These are phyloP conservation scores for Oscarella lobularis DNA, from an alignment of 37 sponge, comb jelly and placozoan species.

Conservation along the genomic window DNA sequence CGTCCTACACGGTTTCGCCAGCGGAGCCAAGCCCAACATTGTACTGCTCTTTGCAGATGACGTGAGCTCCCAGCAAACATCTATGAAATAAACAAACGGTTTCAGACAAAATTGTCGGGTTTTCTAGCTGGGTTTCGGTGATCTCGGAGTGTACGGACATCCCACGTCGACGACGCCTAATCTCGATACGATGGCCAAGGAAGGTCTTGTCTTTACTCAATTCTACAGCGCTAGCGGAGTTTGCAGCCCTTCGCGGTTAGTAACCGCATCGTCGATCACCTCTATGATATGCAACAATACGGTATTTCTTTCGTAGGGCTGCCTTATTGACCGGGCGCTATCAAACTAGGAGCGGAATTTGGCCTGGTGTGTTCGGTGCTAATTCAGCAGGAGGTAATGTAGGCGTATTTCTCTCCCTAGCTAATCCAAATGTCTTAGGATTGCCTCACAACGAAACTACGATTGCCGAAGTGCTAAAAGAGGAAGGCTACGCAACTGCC, in stretches of 20 bases:
- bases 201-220: constrained; percentile 2
- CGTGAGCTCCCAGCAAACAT: constrained; percentile 17
- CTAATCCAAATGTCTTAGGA: constrained; percentile 13
- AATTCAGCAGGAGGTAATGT: constrained; percentile 33
- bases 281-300: too few species aligned
- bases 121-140: constrained; percentile 12
- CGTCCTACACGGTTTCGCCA: too few species aligned
- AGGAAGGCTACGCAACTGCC: constrained; percentile 36
- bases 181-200: constrained; percentile 7
- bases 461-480: constrained; percentile 38
- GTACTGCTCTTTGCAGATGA: constrained; percentile 41
- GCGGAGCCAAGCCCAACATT: constrained; percentile 23
- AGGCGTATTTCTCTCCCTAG: not conserved
- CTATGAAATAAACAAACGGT: not conserved
- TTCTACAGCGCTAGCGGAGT: not conserved
- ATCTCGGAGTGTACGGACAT: constrained; percentile 6
- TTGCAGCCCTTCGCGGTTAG: constrained; percentile 36
- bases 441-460: constrained; percentile 39
- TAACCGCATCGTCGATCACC: not conserved
- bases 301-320: constrained; percentile 12
- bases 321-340: constrained; percentile 48
- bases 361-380: constrained; percentile 34
- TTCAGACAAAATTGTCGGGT: too few species aligned
- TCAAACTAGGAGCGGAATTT: constrained; percentile 37
- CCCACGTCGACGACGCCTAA: constrained; percentile 9